phyloP scores from a whole-genome alignment of 92 coral and sea anemone species.

The Umimayanthus chanpuru region DNA sequence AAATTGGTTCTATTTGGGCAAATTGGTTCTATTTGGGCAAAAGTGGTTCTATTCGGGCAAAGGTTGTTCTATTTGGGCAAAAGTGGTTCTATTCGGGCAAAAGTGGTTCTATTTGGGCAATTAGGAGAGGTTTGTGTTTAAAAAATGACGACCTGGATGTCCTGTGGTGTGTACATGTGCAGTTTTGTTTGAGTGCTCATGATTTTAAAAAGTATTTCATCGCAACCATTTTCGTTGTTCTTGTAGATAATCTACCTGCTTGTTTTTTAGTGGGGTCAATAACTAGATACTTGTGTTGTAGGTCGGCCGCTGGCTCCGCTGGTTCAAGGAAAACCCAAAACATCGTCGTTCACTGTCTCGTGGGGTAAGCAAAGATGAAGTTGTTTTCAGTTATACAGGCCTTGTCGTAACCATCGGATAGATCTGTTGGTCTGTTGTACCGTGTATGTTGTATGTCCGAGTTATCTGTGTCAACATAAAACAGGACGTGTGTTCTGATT shows the following conservation, averaged over 20 bases:
- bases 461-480: no score
- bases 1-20: no score
- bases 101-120: no score
- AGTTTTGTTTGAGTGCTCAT: neutral
- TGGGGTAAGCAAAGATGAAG: conserved; percentile 77
- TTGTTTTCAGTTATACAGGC: neutral
- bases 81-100: no score
- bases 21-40: no score
- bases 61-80: no score
- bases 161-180: neutral
- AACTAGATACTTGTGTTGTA: neutral
- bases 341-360: conserved; percentile 73
- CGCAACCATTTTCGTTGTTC: neutral
- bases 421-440: neutral
- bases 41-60: no score
- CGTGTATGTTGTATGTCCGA: no score
- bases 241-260: neutral
- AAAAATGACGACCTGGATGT: no score
- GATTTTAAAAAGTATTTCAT: neutral
- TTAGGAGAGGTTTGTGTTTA: no score
- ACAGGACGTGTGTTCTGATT: no score
- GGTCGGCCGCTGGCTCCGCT: conserved; percentile 83
- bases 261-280: neutral
- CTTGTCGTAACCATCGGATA: neutral
- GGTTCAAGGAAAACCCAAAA: conserved; percentile 82